phyloP scores from a whole-genome alignment of 2,113 vertebrate genomes.

The Saccopteryx leptura region DNA sequence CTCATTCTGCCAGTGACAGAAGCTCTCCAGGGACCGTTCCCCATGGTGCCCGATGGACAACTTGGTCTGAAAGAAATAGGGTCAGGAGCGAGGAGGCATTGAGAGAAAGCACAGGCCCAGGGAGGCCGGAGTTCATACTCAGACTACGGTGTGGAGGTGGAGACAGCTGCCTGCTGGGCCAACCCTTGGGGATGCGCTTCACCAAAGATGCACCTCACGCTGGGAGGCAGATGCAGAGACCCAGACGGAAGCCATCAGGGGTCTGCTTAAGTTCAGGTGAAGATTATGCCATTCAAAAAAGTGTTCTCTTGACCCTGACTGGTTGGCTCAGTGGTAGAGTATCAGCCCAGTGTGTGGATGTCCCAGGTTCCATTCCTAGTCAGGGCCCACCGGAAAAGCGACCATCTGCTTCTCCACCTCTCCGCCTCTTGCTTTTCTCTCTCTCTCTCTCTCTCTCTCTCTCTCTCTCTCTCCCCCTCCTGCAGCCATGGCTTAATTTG shows the following conservation, averaged over 20 bases:
- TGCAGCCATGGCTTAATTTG: too few species aligned
- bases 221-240: rapidly evolving
- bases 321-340: too few species aligned
- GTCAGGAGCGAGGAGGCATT: not conserved
- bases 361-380: too few species aligned
- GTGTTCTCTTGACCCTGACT: too few species aligned
- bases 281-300: not conserved
- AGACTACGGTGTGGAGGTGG: rapidly evolving
- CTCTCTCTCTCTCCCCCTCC: too few species aligned
- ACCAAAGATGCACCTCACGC: too few species aligned
- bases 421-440: too few species aligned
- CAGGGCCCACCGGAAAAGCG: too few species aligned
- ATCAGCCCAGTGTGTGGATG: too few species aligned
- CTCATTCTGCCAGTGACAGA: slow-evolving; percentile 98
- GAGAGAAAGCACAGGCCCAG: slow-evolving; percentile 3
- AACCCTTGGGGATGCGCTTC: rapidly evolving
- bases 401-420: too few species aligned
- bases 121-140: not conserved
- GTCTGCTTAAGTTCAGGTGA: not conserved
- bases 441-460: too few species aligned
- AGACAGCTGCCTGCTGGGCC: not conserved
- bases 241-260: too few species aligned
- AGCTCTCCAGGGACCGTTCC: slow-evolving; percentile 96
- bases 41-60: slow-evolving; percentile 96
- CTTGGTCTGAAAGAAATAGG: slow-evolving; percentile 88